Conservation (phyloP, 2,113 vertebrate genomes). For the Anguilla japonica region DNA sequence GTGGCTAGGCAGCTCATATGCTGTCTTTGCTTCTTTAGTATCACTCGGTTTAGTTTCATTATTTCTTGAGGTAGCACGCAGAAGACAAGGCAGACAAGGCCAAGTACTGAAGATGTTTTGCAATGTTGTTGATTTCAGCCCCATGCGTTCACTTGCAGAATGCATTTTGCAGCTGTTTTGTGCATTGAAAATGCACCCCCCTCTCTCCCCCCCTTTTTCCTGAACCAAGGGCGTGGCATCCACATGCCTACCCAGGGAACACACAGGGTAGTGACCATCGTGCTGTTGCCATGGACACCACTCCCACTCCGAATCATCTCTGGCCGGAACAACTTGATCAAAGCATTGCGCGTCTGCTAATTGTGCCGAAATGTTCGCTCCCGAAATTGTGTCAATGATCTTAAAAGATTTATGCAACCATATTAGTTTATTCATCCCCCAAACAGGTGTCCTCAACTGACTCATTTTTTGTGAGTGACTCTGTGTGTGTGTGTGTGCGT, state of each 20-base stretch:
- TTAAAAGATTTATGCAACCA: constrained; percentile 5
- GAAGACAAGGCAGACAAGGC: too few species aligned
- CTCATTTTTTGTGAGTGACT: background rate
- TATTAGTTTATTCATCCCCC: background rate
- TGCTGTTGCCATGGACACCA: background rate
- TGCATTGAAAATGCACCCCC: too few species aligned
- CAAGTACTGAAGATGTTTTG: too few species aligned
- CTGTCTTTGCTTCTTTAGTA: too few species aligned
- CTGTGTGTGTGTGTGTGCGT: background rate
- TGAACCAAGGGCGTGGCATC: background rate
- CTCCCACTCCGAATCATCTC: background rate
- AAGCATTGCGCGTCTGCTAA: background rate
- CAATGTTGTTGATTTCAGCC: too few species aligned
- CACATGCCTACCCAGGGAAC: too few species aligned
- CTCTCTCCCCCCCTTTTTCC: too few species aligned
- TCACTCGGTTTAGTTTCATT: too few species aligned
- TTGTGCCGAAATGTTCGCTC: background rate
- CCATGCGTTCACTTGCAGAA: too few species aligned
- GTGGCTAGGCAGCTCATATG: too few species aligned
- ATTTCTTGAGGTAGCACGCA: too few species aligned
- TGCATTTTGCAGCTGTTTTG: too few species aligned
- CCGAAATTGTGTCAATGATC: constrained; percentile 3
- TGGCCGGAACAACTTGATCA: background rate
- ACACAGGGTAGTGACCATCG: background rate
- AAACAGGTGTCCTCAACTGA: background rate